Conservation (phyloP, 2,888 invertebrate species). For the Dasysyrphus albostriatus region DNA sequence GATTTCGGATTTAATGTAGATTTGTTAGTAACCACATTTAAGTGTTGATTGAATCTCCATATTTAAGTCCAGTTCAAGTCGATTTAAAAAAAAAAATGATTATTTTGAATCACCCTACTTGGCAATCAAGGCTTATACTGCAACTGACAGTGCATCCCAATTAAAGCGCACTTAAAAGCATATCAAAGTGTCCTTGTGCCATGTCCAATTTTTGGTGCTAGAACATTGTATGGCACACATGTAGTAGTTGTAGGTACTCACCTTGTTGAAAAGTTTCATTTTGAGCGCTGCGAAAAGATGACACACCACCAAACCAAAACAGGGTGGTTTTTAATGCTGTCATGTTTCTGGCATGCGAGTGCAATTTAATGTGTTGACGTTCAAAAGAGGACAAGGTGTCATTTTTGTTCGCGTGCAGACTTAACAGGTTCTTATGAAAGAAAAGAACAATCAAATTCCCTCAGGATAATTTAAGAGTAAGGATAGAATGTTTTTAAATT, state of each 20-base stretch:
- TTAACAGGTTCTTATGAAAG: conserved; percentile 28
- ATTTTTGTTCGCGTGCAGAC: conserved; percentile 35
- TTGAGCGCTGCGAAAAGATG: conserved; percentile 17
- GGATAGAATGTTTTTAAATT: conserved; percentile 31
- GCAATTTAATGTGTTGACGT: conserved; percentile 38
- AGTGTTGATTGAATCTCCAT: too few relatives aligned
- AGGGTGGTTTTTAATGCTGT: conserved; percentile 1
- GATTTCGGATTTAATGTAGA: too few relatives aligned
- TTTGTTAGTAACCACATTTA: too few relatives aligned
- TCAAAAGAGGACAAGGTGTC: conserved; percentile 29
- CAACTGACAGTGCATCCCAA: conserved; percentile 65
- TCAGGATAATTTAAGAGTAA: not conserved
- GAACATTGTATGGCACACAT: conserved; percentile 52
- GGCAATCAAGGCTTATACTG: conserved; percentile 20
- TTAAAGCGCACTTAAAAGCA: conserved; percentile 63
- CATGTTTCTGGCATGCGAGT: conserved; percentile 8
- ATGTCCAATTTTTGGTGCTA: conserved; percentile 50
- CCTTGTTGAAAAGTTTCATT: conserved; percentile 66
- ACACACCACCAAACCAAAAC: conserved; percentile 2
- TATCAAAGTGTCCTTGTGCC: conserved; percentile 28
- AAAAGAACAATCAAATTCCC: conserved; percentile 15
- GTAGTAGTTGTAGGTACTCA: conserved; percentile 18
- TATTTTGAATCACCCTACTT: not conserved
- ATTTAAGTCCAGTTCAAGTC: too few relatives aligned
- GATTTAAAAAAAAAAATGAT: too few relatives aligned